Evolutionary conservation across 2,888 invertebrate genomes (phyloP).

Genomic region (Silvanus unidentatus): DNA sequence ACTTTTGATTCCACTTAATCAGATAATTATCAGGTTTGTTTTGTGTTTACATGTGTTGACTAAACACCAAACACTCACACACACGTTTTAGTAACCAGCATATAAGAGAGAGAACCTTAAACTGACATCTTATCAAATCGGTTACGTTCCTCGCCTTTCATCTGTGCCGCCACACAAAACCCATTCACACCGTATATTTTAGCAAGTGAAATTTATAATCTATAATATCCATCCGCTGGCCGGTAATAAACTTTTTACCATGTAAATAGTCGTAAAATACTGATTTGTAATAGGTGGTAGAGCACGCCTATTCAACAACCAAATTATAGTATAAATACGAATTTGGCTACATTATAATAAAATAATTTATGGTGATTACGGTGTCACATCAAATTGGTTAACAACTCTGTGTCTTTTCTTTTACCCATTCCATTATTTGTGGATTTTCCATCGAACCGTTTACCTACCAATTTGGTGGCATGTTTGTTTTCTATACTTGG

Average conservation of each 20-base stretch:
- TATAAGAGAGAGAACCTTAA: conserved; percentile 19
- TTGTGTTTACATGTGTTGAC: conserved; percentile 37
- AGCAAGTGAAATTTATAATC: too few species aligned
- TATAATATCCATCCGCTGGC: conserved; percentile 12
- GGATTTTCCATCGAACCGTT: too few species aligned
- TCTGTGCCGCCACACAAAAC: conserved; percentile 21
- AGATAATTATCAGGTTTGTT: conserved; percentile 41
- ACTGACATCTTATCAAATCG: conserved; percentile 40
- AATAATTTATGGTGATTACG: conserved; percentile 1
- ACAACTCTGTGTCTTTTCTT: too few species aligned
- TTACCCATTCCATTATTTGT: too few species aligned
- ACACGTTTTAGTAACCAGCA: conserved; percentile 13
- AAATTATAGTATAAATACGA: too few species aligned
- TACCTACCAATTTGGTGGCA: too few species aligned
- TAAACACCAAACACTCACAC: conserved; percentile 28
- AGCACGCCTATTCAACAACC: too few species aligned
- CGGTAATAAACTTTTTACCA: too few species aligned
- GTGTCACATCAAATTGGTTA: background rate
- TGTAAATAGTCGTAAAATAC: too few species aligned
- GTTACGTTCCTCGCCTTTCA: conserved; percentile 24
- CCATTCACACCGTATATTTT: background rate
- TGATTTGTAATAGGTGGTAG: too few species aligned
- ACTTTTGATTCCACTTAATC: conserved; percentile 38
- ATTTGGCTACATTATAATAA: background rate
- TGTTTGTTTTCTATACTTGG: too few species aligned